Evolutionary conservation across 2,888 invertebrate species (phyloP).

Genomic region (Microctonus aethiopoides): DNA sequence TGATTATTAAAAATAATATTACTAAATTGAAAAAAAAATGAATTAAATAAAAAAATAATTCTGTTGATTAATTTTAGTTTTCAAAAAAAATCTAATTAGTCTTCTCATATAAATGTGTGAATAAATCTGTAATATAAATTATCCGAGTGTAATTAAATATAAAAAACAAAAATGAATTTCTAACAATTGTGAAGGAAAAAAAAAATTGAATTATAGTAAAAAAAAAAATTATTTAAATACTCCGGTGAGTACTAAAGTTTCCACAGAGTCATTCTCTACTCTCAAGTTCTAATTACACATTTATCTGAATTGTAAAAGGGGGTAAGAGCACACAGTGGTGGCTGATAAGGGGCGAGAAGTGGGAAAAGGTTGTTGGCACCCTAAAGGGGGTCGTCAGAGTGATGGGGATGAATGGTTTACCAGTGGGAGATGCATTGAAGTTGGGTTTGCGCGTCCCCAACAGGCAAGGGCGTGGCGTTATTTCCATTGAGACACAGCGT

Average conservation of each 20-base stretch:
- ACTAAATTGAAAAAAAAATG: too few species aligned
- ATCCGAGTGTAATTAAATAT: not conserved
- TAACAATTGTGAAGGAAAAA: not conserved
- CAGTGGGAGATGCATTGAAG: not conserved
- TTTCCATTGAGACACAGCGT: not conserved
- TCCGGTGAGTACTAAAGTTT: not conserved
- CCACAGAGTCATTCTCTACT: not conserved
- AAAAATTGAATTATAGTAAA: not conserved
- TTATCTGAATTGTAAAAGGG: constrained; percentile 35
- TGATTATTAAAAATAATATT: too few species aligned
- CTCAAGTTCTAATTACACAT: constrained; percentile 36
- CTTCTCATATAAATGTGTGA: too few species aligned
- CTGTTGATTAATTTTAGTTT: too few species aligned
- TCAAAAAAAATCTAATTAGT: too few species aligned
- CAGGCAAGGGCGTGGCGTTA: constrained; percentile 18
- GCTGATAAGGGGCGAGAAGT: not conserved
- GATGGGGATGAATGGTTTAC: not conserved
- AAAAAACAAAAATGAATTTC: not conserved
- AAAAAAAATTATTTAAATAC: not conserved
- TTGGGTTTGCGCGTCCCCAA: not conserved
- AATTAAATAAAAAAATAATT: too few species aligned
- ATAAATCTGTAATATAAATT: too few species aligned
- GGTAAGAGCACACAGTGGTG: not conserved
- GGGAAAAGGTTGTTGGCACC: not conserved
- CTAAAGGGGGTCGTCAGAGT: not conserved